Evolutionary conservation across 2,888 invertebrate species (phyloP).

Genomic region (Aspidapion aeneum): DNA sequence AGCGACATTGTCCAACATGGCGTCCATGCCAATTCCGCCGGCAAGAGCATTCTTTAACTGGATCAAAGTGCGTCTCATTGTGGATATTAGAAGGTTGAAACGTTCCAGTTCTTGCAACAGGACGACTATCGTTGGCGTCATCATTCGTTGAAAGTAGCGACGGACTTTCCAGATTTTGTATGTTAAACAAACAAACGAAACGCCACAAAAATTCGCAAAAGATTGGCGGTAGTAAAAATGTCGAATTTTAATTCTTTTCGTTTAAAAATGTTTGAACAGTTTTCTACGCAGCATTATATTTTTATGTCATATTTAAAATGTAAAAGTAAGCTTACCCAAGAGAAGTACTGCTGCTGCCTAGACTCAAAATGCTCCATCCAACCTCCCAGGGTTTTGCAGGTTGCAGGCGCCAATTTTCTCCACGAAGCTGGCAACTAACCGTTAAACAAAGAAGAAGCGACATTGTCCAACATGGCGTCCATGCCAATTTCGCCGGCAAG

Average conservation of each 20-base stretch:
- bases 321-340: conserved; percentile 76
- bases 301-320: too few species aligned
- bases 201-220: too few species aligned
- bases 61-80: conserved; percentile 67
- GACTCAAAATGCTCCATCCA: conserved; percentile 86
- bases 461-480: conserved; percentile 80
- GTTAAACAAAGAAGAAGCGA: conserved; percentile 78
- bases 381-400: conserved; percentile 78
- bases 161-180: conserved; percentile 74
- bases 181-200: conserved; percentile 68
- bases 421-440: conserved; percentile 79
- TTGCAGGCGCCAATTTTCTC: conserved; percentile 79
- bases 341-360: conserved; percentile 68
- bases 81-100: conserved; percentile 73
- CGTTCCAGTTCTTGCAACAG: conserved; percentile 86
- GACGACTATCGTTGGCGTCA: conserved; percentile 85
- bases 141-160: conserved; percentile 73
- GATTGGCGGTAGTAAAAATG: too few species aligned
- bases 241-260: too few species aligned
- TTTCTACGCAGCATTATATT: too few species aligned
- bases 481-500: conserved; percentile 90
- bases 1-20: conserved; percentile 76
- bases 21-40: conserved; percentile 92
- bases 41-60: conserved; percentile 80
- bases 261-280: too few species aligned